Evolutionary conservation across 2,888 invertebrate species (phyloP).

Genomic region (Eupithecia centaureata): DNA sequence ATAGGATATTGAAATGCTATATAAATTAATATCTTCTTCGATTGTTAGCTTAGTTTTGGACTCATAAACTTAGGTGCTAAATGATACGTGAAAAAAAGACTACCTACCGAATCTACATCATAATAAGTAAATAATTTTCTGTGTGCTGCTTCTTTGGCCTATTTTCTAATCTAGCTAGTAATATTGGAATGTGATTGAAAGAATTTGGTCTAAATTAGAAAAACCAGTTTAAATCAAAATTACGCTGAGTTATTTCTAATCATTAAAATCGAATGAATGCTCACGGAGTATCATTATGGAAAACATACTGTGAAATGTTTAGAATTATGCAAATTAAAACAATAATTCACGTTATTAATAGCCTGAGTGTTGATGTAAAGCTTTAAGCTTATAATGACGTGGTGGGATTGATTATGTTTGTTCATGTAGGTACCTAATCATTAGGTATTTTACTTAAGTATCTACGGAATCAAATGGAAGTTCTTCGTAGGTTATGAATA

Average conservation of each 20-base stretch:
- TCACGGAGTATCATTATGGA: slow-evolving; percentile 25
- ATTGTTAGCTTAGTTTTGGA: no score
- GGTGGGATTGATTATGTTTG: background rate
- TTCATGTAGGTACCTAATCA: background rate
- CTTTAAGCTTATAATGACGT: slow-evolving; percentile 23
- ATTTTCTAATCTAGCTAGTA: background rate
- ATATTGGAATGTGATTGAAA: background rate
- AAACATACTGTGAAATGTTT: slow-evolving; percentile 42
- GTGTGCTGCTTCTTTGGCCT: background rate
- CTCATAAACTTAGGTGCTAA: no score
- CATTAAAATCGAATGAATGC: slow-evolving; percentile 25
- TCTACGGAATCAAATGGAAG: background rate
- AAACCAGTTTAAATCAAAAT: slow-evolving; percentile 13
- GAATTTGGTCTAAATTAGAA: background rate
- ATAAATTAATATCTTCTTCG: no score
- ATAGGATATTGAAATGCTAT: no score
- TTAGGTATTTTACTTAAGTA: background rate
- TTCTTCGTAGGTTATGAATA: no score
- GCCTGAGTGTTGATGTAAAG: slow-evolving; percentile 48
- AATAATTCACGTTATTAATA: slow-evolving; percentile 47
- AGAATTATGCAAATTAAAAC: slow-evolving; percentile 50
- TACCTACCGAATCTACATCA: no score
- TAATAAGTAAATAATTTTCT: background rate
- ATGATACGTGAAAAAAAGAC: no score
- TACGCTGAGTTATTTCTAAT: slow-evolving; percentile 18